Evolutionary conservation across 2,113 vertebrate species (phyloP).

Genomic region (Notothenia coriiceps): DNA sequence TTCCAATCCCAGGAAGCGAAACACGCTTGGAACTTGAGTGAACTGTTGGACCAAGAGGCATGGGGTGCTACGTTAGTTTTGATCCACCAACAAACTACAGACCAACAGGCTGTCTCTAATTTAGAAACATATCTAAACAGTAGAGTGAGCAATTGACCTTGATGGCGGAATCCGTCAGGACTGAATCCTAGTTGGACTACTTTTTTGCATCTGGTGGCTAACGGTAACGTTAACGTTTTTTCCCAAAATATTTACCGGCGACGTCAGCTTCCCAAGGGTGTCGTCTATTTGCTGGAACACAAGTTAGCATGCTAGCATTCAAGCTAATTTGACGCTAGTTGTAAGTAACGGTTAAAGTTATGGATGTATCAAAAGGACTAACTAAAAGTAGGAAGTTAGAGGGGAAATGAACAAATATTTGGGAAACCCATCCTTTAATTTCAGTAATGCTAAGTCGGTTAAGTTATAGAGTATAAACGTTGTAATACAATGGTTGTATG

Average conservation of each 20-base stretch:
- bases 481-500: not conserved
- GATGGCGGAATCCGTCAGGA: constrained; percentile 15
- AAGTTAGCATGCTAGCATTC: constrained; percentile 53
- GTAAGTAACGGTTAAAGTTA: not conserved
- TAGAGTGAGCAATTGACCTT: not conserved
- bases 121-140: not conserved
- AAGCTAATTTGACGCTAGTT: constrained; percentile 14
- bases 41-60: constrained; percentile 62
- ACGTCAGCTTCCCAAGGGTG: constrained; percentile 68
- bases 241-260: constrained; percentile 66
- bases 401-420: accelerated
- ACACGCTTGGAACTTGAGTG: constrained; percentile 74
- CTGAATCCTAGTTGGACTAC: constrained; percentile 21
- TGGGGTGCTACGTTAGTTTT: constrained; percentile 38
- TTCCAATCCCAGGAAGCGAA: constrained; percentile 89
- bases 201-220: constrained; percentile 41
- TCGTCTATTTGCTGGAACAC: constrained; percentile 73
- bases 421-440: accelerated
- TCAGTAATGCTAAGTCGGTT: too few species aligned
- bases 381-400: not conserved
- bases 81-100: constrained; percentile 35
- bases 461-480: not conserved
- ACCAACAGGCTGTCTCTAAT: not conserved
- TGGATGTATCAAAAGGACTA: accelerated
- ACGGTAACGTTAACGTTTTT: constrained; percentile 60